A percentile compares a stretch with the other conserved stretches of the same genome.
Evolutionary conservation across 2,888 invertebrate genomes (phyloP).

Genomic region (Ypsolopha scabrella): DNA sequence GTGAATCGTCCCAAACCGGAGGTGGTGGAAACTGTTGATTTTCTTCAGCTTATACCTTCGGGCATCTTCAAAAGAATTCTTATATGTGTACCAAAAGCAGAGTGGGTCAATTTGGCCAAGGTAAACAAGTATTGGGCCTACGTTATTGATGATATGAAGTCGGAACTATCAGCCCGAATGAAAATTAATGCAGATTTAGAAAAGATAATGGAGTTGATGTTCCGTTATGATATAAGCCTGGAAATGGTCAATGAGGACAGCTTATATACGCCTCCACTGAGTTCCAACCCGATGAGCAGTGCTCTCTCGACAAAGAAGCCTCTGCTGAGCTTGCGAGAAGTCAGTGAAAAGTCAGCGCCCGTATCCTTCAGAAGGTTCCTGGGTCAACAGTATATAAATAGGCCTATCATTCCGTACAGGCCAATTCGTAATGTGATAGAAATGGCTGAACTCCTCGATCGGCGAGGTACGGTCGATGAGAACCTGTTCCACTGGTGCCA

Average conservation of each 20-base stretch:
- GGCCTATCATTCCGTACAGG: slow-evolving; percentile 13
- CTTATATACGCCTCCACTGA: slow-evolving; percentile 5
- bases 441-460: slow-evolving; percentile 31
- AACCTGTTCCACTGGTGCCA: slow-evolving; percentile 49
- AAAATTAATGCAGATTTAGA: slow-evolving; percentile 38
- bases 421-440: slow-evolving; percentile 42
- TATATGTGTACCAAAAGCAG: slow-evolving; percentile 29
- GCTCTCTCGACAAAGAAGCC: slow-evolving; percentile 11
- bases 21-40: slow-evolving; percentile 43
- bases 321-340: slow-evolving; percentile 18
- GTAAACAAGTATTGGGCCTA: slow-evolving; percentile 57
- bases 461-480: slow-evolving; percentile 46
- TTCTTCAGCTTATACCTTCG: slow-evolving; percentile 45
- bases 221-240: slow-evolving; percentile 30
- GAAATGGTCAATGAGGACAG: slow-evolving; percentile 4
- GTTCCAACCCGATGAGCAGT: slow-evolving; percentile 13
- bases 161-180: slow-evolving; percentile 29
- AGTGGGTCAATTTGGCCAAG: slow-evolving; percentile 32
- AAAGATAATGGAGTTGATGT: slow-evolving; percentile 23
- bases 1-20: slow-evolving; percentile 46
- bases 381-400: slow-evolving; percentile 15
- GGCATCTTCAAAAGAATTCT: slow-evolving; percentile 37
- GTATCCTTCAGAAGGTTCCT: slow-evolving; percentile 26
- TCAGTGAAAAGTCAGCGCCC: slow-evolving; percentile 28
- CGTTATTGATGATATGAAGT: slow-evolving; percentile 38